These are phyloP conservation scores for Oreocharis arfaki DNA, from an alignment of 2,113 vertebrate genomes.

Conservation along the genomic window DNA sequence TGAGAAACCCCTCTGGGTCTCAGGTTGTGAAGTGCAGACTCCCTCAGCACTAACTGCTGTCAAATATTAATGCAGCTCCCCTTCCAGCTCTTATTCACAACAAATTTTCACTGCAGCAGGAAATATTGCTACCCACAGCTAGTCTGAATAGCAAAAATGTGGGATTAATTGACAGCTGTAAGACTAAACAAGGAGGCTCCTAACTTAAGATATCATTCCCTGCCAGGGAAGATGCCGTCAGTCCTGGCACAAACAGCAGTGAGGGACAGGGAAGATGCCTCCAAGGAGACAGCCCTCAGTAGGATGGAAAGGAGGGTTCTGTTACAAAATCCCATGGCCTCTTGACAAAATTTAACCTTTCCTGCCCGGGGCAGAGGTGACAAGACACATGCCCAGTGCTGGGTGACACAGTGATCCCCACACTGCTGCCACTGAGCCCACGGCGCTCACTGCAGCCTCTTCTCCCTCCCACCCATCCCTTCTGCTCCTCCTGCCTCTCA, in stretches of 20 bases:
- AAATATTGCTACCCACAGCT: constrained; percentile 39
- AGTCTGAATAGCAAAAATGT: constrained; percentile 20
- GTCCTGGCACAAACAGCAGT: accelerated
- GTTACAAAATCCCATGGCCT: neutral
- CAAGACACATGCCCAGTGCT: neutral
- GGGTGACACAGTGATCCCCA: neutral
- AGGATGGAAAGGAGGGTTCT: neutral
- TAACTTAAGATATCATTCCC: neutral
- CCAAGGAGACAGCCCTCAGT: neutral
- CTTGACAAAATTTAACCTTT: neutral
- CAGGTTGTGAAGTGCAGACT: constrained; percentile 12
- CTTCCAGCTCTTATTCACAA: constrained; percentile 45
- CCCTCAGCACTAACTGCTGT: constrained; percentile 28
- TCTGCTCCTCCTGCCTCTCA: neutral
- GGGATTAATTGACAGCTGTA: constrained; percentile 43
- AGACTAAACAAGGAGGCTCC: constrained; percentile 39
- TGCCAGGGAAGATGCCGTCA: neutral
- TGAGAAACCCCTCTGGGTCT: constrained; percentile 4
- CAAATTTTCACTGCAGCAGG: constrained; percentile 30
- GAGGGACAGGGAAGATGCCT: neutral
- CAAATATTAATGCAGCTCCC: constrained; percentile 47
- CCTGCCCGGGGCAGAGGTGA: neutral
- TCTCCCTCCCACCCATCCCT: accelerated
- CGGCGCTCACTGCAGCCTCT: accelerated
- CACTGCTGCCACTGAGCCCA: neutral